These are phyloP conservation scores for Hephaestus fuliginosus DNA, from an alignment of 2,797 vertebrate species.

Conservation along the genomic window DNA sequence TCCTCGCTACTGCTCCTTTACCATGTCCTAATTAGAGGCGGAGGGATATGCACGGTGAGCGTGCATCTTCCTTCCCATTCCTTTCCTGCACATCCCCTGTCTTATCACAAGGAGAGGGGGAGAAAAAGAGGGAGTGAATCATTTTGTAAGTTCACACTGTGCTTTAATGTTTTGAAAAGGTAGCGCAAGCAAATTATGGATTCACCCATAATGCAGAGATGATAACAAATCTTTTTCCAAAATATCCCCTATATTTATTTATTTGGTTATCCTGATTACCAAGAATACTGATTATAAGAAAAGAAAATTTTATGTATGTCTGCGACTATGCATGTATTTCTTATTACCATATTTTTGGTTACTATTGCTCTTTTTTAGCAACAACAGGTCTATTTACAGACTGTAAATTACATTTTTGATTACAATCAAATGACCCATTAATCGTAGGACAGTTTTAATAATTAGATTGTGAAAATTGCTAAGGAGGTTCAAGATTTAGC, in stretches of 20 bases:
- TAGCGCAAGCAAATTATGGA: neutral
- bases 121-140: constrained; percentile 12
- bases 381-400: neutral
- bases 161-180: constrained; percentile 34
- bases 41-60: constrained; percentile 9
- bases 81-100: constrained; percentile 36
- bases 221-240: neutral
- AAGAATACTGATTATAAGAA: too few species aligned
- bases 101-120: constrained; percentile 35
- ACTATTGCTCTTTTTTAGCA: neutral
- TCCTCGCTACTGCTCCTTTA: constrained; percentile 34
- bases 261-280: neutral
- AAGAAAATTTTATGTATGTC: neutral
- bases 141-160: constrained; percentile 18
- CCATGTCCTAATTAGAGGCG: constrained; percentile 55
- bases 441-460: neutral
- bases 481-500: neutral
- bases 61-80: constrained; percentile 15
- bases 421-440: neutral
- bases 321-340: neutral
- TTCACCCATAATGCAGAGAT: neutral
- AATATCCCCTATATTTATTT: neutral
- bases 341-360: neutral
- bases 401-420: neutral
- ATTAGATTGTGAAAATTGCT: neutral